These are phyloP conservation scores for Meloidogyne chitwoodi DNA, from an alignment of 1,140 invertebrate genomes.

Conservation along the genomic window DNA sequence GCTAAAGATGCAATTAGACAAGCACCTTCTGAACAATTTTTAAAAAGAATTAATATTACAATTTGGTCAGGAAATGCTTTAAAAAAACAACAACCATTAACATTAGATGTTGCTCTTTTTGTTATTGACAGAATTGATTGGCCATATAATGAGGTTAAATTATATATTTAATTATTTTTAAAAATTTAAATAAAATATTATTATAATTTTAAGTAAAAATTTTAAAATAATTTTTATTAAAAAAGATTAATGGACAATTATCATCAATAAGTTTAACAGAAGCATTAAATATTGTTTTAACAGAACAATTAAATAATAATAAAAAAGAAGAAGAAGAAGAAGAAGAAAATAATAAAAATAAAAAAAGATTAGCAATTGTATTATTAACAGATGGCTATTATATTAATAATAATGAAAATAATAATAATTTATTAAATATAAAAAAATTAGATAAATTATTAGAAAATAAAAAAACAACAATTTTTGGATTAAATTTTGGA, in stretches of 20 bases:
- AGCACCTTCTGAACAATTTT: background rate
- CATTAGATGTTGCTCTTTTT: constrained; percentile 28
- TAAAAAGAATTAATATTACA: constrained; percentile 9
- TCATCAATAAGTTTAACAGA: background rate
- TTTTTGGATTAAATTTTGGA: background rate
- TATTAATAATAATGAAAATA: background rate
- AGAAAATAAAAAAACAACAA: background rate
- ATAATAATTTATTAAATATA: background rate
- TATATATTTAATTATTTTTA: too few relatives aligned
- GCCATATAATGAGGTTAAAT: background rate
- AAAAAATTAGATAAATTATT: background rate
- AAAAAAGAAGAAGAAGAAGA: background rate
- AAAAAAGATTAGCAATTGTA: background rate
- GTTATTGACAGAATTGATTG: constrained; percentile 20
- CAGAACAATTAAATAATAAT: background rate
- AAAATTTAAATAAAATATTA: too few relatives aligned
- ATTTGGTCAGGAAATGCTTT: constrained; percentile 4
- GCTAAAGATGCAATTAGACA: constrained; percentile 24
- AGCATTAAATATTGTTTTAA: background rate
- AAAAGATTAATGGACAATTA: background rate
- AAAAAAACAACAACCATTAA: constrained; percentile 11
- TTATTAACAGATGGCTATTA: background rate
- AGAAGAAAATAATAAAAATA: background rate
- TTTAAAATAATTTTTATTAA: too few relatives aligned
- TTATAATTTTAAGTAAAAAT: too few relatives aligned